These are phyloP conservation scores for Artemia franciscana DNA, from an alignment of 1,140 invertebrate genomes.

Conservation along the genomic window DNA sequence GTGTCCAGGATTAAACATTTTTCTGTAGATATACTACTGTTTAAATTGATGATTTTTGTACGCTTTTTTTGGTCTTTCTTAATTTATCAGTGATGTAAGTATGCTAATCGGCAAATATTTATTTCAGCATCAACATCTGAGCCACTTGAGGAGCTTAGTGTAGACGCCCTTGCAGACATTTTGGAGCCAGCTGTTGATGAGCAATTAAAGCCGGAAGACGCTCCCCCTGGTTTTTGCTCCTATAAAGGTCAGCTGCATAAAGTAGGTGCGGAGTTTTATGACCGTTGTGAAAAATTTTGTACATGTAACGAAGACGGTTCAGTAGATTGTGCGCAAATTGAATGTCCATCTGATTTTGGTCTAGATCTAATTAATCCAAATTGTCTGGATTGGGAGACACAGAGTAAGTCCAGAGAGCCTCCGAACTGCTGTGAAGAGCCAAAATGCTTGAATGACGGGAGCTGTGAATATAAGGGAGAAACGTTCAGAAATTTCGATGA, in stretches of 20 bases:
- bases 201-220: neutral
- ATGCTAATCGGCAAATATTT: no score
- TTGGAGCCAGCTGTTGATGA: constrained; percentile 5
- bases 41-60: no score
- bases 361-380: constrained; percentile 52
- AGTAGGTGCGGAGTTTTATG: constrained; percentile 37
- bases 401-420: constrained; percentile 40
- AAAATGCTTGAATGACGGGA: constrained; percentile 27
- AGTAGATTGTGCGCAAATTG: constrained; percentile 45
- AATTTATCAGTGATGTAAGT: no score
- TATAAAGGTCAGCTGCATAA: constrained; percentile 32
- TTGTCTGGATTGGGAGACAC: constrained; percentile 60
- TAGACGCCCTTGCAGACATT: neutral
- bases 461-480: constrained; percentile 34
- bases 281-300: constrained; percentile 46
- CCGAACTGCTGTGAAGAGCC: constrained; percentile 56
- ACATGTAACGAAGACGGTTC: constrained; percentile 32
- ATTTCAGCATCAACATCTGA: constrained; percentile 18
- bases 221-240: constrained; percentile 18
- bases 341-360: constrained; percentile 57
- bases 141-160: neutral
- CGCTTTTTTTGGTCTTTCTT: no score
- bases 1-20: no score
- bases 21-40: no score
- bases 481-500: constrained; percentile 32